A percentile compares a stretch with the other conserved stretches of the same genome.
Evolutionary conservation across 2,888 invertebrate species (phyloP).

Genomic region (Pyrrhosoma nymphula): DNA sequence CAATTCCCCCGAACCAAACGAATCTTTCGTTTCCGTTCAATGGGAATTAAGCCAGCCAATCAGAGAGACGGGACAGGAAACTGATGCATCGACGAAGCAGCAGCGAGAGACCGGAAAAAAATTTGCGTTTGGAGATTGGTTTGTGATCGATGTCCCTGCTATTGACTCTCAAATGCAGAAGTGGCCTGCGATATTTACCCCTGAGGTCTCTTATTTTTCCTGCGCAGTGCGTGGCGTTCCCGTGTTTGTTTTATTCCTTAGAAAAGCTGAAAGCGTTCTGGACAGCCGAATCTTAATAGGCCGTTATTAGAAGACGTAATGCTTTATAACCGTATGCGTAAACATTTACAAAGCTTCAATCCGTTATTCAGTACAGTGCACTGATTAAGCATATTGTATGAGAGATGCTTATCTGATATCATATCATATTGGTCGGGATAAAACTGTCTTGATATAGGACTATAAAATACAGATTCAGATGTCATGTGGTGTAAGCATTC

Average conservation of each 20-base stretch:
- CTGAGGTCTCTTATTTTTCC: not conserved
- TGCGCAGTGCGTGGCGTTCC: too few species aligned
- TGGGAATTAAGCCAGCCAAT: slow-evolving; percentile 51
- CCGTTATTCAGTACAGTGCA: too few species aligned
- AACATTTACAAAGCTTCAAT: too few species aligned
- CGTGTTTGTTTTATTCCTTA: not conserved
- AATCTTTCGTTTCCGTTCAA: slow-evolving; percentile 42
- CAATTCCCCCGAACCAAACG: slow-evolving; percentile 24
- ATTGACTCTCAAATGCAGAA: not conserved
- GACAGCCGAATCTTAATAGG: not conserved
- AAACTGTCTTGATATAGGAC: too few species aligned
- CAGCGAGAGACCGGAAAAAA: not conserved
- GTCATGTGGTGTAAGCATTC: too few species aligned
- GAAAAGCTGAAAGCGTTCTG: not conserved
- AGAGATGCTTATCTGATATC: too few species aligned
- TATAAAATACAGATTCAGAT: too few species aligned
- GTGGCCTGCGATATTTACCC: not conserved
- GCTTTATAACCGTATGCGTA: too few species aligned
- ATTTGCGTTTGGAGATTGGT: slow-evolving; percentile 24
- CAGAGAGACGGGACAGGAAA: not conserved
- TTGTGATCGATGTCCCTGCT: slow-evolving; percentile 12
- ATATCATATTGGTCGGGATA: too few species aligned
- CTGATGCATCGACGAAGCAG: slow-evolving; percentile 25
- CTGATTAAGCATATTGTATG: too few species aligned
- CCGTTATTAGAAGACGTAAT: too few species aligned